phyloP scores from a whole-genome alignment of 2,113 vertebrate genomes.

The Corythaixoides concolor region DNA sequence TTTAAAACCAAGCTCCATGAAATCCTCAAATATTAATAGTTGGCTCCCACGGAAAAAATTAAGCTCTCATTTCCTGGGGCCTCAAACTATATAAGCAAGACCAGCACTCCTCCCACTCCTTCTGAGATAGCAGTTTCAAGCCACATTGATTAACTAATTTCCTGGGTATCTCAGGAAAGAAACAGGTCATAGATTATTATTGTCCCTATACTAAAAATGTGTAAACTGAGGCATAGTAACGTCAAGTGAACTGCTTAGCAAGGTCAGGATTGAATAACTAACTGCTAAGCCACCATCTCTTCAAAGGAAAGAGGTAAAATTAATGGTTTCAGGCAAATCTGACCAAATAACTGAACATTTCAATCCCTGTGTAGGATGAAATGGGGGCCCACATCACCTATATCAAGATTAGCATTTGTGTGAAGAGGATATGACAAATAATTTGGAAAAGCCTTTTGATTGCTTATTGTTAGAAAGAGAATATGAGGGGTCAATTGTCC shows the following conservation, averaged over 20 bases:
- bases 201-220: neutral
- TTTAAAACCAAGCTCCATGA: neutral
- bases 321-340: neutral
- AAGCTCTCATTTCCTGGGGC: neutral
- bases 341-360: neutral
- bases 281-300: neutral
- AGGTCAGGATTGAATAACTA: neutral
- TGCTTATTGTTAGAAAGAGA: neutral
- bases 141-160: neutral
- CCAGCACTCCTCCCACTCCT: neutral
- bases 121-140: neutral
- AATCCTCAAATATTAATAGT: neutral
- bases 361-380: neutral
- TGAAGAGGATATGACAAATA: neutral
- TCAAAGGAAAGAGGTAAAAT: neutral
- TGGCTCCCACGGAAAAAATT: neutral
- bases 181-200: neutral
- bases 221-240: neutral
- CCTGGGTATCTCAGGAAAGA: neutral
- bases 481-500: neutral
- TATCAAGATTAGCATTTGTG: neutral
- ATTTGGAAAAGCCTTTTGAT: neutral
- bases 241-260: neutral
- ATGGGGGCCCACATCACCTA: accelerated
- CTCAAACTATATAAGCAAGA: neutral